Conservation (phyloP, 2,113 vertebrate species). For the Burhinus bistriatus region DNA sequence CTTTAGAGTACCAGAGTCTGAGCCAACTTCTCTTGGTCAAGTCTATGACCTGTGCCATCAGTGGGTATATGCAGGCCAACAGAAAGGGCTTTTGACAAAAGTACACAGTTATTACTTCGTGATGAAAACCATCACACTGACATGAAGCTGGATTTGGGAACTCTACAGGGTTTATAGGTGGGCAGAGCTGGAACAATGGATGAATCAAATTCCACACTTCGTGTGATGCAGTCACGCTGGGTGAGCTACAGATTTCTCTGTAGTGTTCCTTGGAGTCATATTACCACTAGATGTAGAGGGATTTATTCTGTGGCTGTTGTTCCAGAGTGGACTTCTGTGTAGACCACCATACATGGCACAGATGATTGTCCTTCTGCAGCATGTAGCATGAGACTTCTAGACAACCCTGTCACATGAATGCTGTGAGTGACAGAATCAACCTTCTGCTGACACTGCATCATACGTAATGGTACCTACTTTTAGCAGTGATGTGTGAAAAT, state of each 20-base stretch:
- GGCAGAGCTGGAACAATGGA: neutral
- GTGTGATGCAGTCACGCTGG: neutral
- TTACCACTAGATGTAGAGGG: neutral
- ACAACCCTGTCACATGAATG: neutral
- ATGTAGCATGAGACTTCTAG: neutral
- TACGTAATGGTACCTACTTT: neutral
- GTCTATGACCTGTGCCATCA: neutral
- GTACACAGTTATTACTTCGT: neutral
- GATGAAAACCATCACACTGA: neutral
- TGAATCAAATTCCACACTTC: neutral
- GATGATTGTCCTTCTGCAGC: neutral
- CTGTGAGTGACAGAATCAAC: neutral
- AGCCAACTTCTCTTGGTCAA: neutral
- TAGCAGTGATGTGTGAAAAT: neutral
- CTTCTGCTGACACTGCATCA: rapidly evolving
- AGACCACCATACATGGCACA: neutral
- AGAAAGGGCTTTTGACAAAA: neutral
- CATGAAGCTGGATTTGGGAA: neutral
- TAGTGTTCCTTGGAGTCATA: neutral
- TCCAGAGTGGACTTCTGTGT: neutral
- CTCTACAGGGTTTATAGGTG: neutral
- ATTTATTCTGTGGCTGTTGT: neutral
- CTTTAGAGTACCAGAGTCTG: neutral
- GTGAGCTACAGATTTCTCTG: neutral
- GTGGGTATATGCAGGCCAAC: neutral